Evolutionary conservation across 2,113 vertebrate genomes (phyloP), one percentile per base, ranked within the genome.

Genomic region (Macquaria ambigua): DNA sequence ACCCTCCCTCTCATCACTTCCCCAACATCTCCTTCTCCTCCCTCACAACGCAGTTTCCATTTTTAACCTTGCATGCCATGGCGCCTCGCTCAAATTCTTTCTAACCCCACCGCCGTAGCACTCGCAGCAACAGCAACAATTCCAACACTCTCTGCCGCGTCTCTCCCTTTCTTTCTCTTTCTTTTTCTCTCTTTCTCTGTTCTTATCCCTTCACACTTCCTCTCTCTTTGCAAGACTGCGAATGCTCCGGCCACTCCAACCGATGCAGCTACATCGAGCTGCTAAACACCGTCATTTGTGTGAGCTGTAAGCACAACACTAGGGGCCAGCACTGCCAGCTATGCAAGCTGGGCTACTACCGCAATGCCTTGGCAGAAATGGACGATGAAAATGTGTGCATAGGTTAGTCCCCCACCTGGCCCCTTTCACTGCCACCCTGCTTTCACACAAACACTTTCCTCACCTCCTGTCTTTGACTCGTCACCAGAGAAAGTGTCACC

Each of bases 231-330:
- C 97, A 98, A 99, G 98, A 98, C 94, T 99, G 98, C 76, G 97
- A 99, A 97, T 99, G 98, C 97, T 98, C 97, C 96, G 95, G 98
- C 96, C 98, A 99, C 97, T 99, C 98, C 97, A 98, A 97, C 96
- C 98, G 98, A 94, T 99, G 98, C 98, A 99, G 98, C 98, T 99
- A 98, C 97, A 98, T 99, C 97, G 97, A 99, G 96, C 96, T 99
- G 97, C 96, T 99, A 96, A 98, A 98, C 95, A 97, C 97, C 94
- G 97, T 99, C 97, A 98, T 99, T 97, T 99, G 98, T 96, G 98
- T 99, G 97, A 98, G 98, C 98, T 99, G 98, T 98, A 99, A 98
- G 95, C 98, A 99, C 98, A 99, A 99, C 98, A 99, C 98, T 97
- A 97, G 98, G 96, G 98, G 98, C 95, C 98, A 98, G 96, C 98